Percentiles rank a stretch among this genome's conserved stretches.
phyloP scores from a whole-genome alignment of 2,888 invertebrate genomes.

The Dorcus hopei region DNA sequence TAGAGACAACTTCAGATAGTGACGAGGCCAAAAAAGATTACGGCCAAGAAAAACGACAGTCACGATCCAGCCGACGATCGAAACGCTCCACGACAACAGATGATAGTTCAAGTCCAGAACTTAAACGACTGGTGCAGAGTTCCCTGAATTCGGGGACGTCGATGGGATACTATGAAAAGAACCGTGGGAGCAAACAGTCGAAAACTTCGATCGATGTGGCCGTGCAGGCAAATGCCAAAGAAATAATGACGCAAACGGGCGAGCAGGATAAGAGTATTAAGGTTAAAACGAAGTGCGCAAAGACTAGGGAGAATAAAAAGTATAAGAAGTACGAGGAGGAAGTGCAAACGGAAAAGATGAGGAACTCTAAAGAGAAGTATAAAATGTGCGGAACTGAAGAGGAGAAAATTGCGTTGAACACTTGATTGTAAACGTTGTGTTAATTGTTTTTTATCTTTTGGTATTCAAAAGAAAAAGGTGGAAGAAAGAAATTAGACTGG shows the following conservation, averaged over 20 bases:
- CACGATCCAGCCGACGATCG: slow-evolving; percentile 30
- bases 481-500: not conserved
- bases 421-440: not conserved
- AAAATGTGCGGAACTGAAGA: slow-evolving; percentile 32
- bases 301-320: slow-evolving; percentile 37
- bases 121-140: slow-evolving; percentile 49
- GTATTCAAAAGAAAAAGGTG: not conserved
- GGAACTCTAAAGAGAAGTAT: slow-evolving; percentile 35
- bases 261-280: slow-evolving; percentile 27
- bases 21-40: slow-evolving; percentile 24
- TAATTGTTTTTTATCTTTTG: no score
- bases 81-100: slow-evolving; percentile 26
- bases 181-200: slow-evolving; percentile 49
- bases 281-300: slow-evolving; percentile 33
- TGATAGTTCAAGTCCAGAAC: slow-evolving; percentile 49
- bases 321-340: slow-evolving; percentile 20
- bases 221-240: slow-evolving; percentile 57
- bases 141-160: slow-evolving; percentile 51
- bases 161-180: slow-evolving; percentile 41
- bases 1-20: slow-evolving; percentile 23
- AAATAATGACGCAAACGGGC: slow-evolving; percentile 51
- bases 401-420: slow-evolving; percentile 24
- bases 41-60: slow-evolving; percentile 35
- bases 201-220: slow-evolving; percentile 58
- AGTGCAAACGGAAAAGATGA: slow-evolving; percentile 26